Conservation (phyloP, 2,113 vertebrate species). For the Tachuris rubrigastra region DNA sequence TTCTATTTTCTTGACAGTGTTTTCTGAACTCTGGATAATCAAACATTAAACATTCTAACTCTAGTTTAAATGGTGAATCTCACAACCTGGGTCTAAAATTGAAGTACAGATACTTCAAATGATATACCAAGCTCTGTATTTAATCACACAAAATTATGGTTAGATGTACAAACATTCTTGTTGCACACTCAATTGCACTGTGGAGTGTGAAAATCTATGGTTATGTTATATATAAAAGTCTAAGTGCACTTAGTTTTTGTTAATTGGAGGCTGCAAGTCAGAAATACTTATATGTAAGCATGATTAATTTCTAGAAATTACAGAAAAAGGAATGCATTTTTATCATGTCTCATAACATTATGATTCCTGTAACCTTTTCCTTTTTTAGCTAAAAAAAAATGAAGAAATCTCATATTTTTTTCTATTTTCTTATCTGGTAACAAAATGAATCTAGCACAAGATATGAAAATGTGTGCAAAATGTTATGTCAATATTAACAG, state of each 20-base stretch:
- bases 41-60: background rate
- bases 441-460: background rate
- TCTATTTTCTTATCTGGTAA: background rate
- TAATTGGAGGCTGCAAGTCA: background rate
- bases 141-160: background rate
- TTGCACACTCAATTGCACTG: background rate
- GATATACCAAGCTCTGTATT: background rate
- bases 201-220: background rate
- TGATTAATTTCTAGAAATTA: background rate
- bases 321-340: background rate
- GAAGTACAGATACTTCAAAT: background rate
- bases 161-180: background rate
- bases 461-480: background rate
- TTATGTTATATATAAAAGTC: background rate
- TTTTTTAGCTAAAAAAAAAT: background rate
- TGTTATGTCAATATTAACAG: background rate
- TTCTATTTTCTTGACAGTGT: background rate
- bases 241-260: background rate
- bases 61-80: background rate
- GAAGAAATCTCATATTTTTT: background rate
- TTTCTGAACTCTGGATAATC: background rate
- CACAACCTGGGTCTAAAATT: background rate
- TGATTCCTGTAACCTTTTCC: background rate
- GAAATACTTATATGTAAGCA: background rate
- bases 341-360: background rate